phyloP scores from a whole-genome alignment of 1,140 invertebrate genomes.

The Zeugodacus cucurbitae region DNA sequence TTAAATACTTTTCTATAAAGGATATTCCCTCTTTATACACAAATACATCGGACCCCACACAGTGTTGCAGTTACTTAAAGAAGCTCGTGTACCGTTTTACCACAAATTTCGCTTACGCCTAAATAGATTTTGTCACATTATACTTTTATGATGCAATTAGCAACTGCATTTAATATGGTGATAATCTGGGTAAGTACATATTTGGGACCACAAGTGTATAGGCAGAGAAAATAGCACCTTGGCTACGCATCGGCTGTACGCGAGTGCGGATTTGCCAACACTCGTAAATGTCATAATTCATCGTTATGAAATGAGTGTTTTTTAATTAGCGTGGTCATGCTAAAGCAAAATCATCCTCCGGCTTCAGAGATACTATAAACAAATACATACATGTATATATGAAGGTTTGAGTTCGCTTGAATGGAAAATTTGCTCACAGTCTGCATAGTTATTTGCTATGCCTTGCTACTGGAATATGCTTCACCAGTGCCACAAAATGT shows the following conservation, averaged over 20 bases:
- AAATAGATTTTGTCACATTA: constrained; percentile 23
- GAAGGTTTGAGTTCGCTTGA: background rate
- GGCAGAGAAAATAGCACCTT: background rate
- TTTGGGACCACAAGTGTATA: background rate
- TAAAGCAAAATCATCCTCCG: background rate
- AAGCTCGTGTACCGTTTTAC: background rate
- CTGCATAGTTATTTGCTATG: background rate
- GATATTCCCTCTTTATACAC: too few relatives aligned
- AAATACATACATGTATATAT: background rate
- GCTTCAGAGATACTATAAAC: too few relatives aligned
- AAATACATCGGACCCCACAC: background rate
- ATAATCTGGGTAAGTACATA: background rate
- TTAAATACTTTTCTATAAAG: too few relatives aligned
- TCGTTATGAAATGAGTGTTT: constrained; percentile 22
- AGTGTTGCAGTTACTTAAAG: background rate
- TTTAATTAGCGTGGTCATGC: background rate
- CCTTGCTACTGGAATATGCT: background rate
- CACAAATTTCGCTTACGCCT: background rate
- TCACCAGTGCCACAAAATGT: background rate
- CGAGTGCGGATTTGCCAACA: background rate
- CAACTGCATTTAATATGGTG: background rate
- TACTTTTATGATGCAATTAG: constrained; percentile 22
- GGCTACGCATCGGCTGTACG: background rate
- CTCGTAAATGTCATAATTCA: constrained; percentile 10
- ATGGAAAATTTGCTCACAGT: too few relatives aligned